Conservation (phyloP, 2,888 invertebrate genomes). For the Belgica antarctica region DNA sequence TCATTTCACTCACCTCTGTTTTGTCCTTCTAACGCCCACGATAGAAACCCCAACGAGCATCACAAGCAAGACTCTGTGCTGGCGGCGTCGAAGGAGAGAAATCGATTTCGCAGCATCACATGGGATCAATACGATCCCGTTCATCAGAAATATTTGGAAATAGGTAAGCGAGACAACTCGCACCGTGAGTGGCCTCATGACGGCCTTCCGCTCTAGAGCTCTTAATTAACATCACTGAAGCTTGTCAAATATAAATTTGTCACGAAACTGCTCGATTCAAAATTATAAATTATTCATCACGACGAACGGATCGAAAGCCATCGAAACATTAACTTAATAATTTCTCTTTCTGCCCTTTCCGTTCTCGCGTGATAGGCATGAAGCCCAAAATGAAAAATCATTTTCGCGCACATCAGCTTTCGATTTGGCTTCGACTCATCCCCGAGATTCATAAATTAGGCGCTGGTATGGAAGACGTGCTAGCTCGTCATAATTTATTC, state of each 20-base stretch:
- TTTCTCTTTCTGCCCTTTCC: not conserved
- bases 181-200: no score
- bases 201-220: not conserved
- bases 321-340: slow-evolving; percentile 17
- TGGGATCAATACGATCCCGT: slow-evolving; percentile 93
- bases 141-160: slow-evolving; percentile 90
- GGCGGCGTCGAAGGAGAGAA: slow-evolving; percentile 78
- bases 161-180: slow-evolving; percentile 63
- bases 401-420: slow-evolving; percentile 90
- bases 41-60: slow-evolving; percentile 82
- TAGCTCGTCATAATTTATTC: slow-evolving; percentile 83
- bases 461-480: slow-evolving; percentile 85
- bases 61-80: slow-evolving; percentile 73
- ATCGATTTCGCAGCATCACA: slow-evolving; percentile 75
- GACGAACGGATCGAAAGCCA: not conserved
- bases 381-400: slow-evolving; percentile 90
- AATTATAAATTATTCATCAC: slow-evolving; percentile 9
- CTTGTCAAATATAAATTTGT: not conserved
- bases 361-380: slow-evolving; percentile 62
- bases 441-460: slow-evolving; percentile 75
- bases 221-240: not conserved
- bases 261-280: not conserved
- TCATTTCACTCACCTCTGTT: slow-evolving; percentile 9
- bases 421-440: slow-evolving; percentile 90
- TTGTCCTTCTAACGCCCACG: slow-evolving; percentile 48